Evolutionary conservation across 2,888 invertebrate species (phyloP).

Genomic region (Saturnia japonica): DNA sequence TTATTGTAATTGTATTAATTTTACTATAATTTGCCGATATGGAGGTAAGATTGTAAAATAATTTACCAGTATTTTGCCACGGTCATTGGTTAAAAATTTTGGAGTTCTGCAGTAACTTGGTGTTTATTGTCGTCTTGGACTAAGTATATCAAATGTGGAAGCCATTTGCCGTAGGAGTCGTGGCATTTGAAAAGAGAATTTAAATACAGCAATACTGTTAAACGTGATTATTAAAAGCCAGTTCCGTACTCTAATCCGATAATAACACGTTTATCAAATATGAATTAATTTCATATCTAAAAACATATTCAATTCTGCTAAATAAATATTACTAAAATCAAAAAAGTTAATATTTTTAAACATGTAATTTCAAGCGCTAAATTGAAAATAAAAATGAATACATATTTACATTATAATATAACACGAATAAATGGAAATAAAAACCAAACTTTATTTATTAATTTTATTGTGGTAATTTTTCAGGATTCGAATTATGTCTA

Average conservation of each 20-base stretch:
- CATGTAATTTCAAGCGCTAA: background rate
- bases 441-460: constrained; percentile 7
- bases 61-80: background rate
- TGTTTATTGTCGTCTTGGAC: background rate
- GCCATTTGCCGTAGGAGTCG: background rate
- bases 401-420: background rate
- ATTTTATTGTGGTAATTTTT: constrained; percentile 12
- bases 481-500: constrained; percentile 11
- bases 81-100: background rate
- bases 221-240: background rate
- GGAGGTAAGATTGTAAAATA: background rate
- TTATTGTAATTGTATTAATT: background rate
- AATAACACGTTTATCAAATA: no score
- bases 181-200: background rate
- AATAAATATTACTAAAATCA: no score
- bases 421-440: background rate
- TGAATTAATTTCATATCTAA: background rate
- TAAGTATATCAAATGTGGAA: background rate
- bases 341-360: background rate
- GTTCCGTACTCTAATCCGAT: background rate
- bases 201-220: background rate
- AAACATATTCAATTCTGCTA: background rate
- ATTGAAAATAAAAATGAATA: background rate
- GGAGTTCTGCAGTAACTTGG: background rate
- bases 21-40: background rate